Conservation (phyloP, 1,140 invertebrate species). For the Drosophila persimilis region DNA sequence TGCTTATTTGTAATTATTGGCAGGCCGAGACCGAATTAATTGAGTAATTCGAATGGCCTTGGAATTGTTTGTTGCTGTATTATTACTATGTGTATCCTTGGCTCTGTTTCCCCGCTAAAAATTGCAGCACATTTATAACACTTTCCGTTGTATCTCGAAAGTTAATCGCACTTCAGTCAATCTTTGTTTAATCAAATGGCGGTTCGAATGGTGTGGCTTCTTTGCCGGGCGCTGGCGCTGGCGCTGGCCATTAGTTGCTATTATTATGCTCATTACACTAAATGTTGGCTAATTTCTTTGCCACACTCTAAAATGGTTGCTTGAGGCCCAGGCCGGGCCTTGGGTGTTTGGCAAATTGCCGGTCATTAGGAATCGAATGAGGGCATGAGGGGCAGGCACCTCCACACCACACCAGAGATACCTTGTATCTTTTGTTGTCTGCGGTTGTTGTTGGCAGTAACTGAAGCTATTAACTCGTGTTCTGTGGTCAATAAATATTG, state of each 20-base stretch:
- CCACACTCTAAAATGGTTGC: constrained; percentile 71
- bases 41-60: constrained; percentile 59
- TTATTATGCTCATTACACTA: constrained; percentile 77
- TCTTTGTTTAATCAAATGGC: constrained; percentile 71
- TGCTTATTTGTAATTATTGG: constrained; percentile 79
- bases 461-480: constrained; percentile 28
- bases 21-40: constrained; percentile 65
- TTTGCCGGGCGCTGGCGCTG: background rate
- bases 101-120: constrained; percentile 38
- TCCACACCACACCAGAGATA: background rate
- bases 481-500: constrained; percentile 27
- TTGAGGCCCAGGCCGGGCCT: background rate
- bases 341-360: constrained; percentile 67
- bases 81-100: constrained; percentile 35
- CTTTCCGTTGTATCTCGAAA: constrained; percentile 46
- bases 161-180: constrained; percentile 71
- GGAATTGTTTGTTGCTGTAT: constrained; percentile 25
- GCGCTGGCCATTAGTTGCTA: constrained; percentile 65
- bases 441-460: constrained; percentile 12
- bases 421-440: too few species aligned
- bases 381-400: too few species aligned
- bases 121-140: constrained; percentile 72
- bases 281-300: constrained; percentile 77
- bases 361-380: constrained; percentile 54
- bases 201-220: constrained; percentile 14